phyloP scores from a whole-genome alignment of 2,113 vertebrate genomes.

The Propithecus coquereli region DNA sequence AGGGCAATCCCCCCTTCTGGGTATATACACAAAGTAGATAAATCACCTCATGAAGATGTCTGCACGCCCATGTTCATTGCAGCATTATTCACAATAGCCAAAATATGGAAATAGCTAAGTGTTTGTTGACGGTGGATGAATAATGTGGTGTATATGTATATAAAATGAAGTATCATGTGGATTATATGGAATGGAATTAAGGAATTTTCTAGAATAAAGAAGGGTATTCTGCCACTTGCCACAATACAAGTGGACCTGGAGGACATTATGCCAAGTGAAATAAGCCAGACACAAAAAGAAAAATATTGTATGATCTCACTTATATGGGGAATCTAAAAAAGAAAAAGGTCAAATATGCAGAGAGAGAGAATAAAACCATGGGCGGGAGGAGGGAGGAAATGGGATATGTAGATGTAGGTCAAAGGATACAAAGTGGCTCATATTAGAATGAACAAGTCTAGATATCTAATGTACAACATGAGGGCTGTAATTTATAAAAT shows the following conservation, averaged over 20 bases:
- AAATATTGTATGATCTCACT: not conserved
- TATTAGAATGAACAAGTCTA: not conserved
- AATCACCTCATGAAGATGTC: not conserved
- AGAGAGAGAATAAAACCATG: not conserved
- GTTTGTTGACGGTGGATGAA: not conserved
- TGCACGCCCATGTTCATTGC: not conserved
- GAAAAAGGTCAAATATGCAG: not conserved
- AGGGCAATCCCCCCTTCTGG: not conserved
- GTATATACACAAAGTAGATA: not conserved
- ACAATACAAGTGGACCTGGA: not conserved
- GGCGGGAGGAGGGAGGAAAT: not conserved
- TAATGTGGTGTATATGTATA: not conserved
- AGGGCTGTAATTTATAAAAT: not conserved
- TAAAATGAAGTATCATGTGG: no score
- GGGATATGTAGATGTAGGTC: not conserved
- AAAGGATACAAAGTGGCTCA: not conserved
- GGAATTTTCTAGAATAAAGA: not conserved
- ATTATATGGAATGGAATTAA: no score
- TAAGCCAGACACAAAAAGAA: not conserved
- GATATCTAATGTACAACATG: not conserved
- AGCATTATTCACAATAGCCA: not conserved
- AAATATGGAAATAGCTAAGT: not conserved
- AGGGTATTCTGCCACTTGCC: not conserved
- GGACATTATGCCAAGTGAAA: not conserved
- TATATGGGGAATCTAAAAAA: not conserved